Base-by-base conservation (phyloP, 2,113 vertebrate genomes). In the Hymenochirus boettgeri region DNA sequence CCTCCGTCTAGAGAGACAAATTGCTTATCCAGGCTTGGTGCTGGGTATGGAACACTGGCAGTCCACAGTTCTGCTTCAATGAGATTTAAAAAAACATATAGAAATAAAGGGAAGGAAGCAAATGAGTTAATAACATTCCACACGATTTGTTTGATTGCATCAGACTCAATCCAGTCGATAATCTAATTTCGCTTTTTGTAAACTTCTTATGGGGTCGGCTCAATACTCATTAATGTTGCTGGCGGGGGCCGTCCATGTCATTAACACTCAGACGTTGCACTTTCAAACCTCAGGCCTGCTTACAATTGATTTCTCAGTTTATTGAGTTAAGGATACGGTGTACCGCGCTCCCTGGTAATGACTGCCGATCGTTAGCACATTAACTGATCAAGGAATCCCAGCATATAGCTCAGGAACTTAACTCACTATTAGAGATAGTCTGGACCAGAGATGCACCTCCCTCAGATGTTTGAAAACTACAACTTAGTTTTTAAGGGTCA, bases 161-260 rank as follows among this genome's bases (percentile, higher is more conserved):
- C 39, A n/a, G 13, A n/a, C 39, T 42, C 39, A 42, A 22, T 10
- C 18, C 26, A 13, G 62, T 65, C 62, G 19, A 65, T 65, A 57
- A 22, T 56, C 39, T 48, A 25, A 48, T 65, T 57, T 57, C 53
- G 47, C 39, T 42, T 48, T 27, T 48, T 9, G 8, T 25, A n/a
- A n/a, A 18, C 27, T 57, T 48, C 39, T 23, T 23, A 35, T 57
- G 26, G 21, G 42, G 2, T n/a, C 27, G 23, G 22, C 21, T 65
- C 62, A 57, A 65, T 65, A 57, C 53, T 65, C 62, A 65, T 65
- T 65, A 65, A 48, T 24, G 54, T 35, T 33, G 21, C 54, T 48
- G 15, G 18, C 12, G 42, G 53, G 39, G 53, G 39, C 54, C 26
- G 26, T 47, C 53, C 53, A 25, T 48, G 55, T 65, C 53, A 57